These are phyloP conservation scores for Monomorium pharaonis DNA, from an alignment of 1,140 invertebrate genomes.

Conservation along the genomic window DNA sequence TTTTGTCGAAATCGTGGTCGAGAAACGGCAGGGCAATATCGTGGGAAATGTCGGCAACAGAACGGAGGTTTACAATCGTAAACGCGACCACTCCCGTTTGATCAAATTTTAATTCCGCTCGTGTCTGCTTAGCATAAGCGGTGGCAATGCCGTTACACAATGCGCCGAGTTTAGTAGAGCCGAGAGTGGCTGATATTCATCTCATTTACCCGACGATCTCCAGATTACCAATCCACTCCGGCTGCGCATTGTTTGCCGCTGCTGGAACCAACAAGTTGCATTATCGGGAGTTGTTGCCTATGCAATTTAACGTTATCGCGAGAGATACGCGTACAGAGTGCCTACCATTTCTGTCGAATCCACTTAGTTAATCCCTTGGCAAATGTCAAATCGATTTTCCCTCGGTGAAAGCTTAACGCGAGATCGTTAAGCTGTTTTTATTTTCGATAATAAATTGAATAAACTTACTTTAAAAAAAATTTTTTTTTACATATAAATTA, in stretches of 20 bases:
- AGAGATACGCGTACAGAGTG: not conserved
- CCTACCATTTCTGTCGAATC: not conserved
- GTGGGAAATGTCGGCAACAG: constrained; percentile 70
- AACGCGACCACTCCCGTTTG: constrained; percentile 75
- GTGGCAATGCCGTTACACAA: constrained; percentile 38
- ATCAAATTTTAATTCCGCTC: constrained; percentile 80
- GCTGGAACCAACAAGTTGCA: constrained; percentile 46
- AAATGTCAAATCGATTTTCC: not conserved
- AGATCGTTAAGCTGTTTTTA: not conserved
- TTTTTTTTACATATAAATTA: not conserved
- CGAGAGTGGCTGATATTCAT: constrained; percentile 42
- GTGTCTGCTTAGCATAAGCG: constrained; percentile 79
- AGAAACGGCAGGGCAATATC: constrained; percentile 11
- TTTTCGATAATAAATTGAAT: not conserved
- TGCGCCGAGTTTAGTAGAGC: constrained; percentile 18
- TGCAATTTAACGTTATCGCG: constrained; percentile 33
- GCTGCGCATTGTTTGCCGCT: constrained; percentile 35
- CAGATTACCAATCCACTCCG: constrained; percentile 55
- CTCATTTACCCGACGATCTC: constrained; percentile 56
- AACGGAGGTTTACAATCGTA: constrained; percentile 44
- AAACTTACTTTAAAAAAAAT: too few relatives aligned
- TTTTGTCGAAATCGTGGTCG: constrained; percentile 35
- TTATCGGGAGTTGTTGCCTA: constrained; percentile 31
- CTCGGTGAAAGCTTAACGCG: not conserved
- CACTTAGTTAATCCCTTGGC: constrained; percentile 11